Percentiles rank a stretch among this genome's conserved stretches.
Conservation (phyloP, 92 coral and sea anemone species). For the Meandrina meandrites region DNA sequence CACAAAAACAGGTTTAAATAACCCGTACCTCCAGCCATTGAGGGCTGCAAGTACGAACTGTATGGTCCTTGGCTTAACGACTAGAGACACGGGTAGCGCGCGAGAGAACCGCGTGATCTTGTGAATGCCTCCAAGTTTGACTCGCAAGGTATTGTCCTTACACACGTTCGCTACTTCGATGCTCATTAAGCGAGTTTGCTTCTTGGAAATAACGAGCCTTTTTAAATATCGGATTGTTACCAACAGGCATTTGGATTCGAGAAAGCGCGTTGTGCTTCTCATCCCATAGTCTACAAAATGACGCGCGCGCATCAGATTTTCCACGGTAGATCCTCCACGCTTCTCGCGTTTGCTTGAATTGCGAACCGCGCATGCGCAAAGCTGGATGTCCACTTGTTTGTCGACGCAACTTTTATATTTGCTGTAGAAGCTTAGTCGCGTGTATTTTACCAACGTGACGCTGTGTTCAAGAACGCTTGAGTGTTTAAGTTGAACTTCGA, state of each 20-base stretch:
- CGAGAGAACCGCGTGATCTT: constrained; percentile 60
- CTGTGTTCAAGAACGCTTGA: constrained; percentile 65
- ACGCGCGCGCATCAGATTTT: constrained; percentile 32
- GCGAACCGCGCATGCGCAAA: constrained; percentile 87
- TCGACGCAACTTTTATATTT: constrained; percentile 87
- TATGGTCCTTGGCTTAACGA: constrained; percentile 69
- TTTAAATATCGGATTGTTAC: constrained; percentile 52
- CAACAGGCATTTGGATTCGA: constrained; percentile 63
- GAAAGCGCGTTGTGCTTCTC: constrained; percentile 37
- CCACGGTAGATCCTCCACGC: constrained; percentile 29
- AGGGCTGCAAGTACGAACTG: constrained; percentile 70
- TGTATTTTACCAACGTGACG: constrained; percentile 59
- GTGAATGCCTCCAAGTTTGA: constrained; percentile 67
- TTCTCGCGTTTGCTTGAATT: constrained; percentile 3
- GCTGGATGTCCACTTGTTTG: constrained; percentile 70
- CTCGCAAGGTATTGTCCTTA: constrained; percentile 35
- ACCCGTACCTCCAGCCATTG: constrained; percentile 84
- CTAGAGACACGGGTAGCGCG: constrained; percentile 60
- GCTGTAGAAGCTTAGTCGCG: constrained; percentile 82
- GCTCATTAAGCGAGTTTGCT: constrained; percentile 66
- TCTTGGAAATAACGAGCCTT: constrained; percentile 35
- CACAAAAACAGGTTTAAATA: constrained; percentile 61
- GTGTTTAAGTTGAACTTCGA: constrained; percentile 79
- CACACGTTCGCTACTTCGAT: constrained; percentile 77
- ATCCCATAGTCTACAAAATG: constrained; percentile 62